Evolutionary conservation across 2,888 invertebrate species (phyloP).

Genomic region (Thera britannica): DNA sequence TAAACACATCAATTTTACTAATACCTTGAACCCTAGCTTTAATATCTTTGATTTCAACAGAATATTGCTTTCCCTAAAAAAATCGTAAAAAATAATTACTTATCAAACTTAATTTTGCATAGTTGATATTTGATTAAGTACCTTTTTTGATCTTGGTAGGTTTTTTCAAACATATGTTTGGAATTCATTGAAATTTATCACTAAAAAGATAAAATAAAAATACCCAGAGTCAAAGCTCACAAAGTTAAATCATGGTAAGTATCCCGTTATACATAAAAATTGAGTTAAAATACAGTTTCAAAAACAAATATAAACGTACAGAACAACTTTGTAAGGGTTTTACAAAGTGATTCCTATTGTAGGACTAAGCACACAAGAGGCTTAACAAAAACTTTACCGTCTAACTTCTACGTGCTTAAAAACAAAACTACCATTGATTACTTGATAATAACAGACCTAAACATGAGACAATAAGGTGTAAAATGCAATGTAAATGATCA

Average conservation of each 20-base stretch:
- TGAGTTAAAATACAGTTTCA: too few relatives aligned
- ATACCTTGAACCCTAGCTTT: neutral
- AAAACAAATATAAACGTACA: neutral
- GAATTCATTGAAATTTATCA: too few relatives aligned
- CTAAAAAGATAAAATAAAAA: too few relatives aligned
- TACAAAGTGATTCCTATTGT: slow-evolving; percentile 16
- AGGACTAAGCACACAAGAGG: slow-evolving; percentile 12
- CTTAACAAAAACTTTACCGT: slow-evolving; percentile 16
- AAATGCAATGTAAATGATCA: neutral
- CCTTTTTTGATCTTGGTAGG: too few relatives aligned
- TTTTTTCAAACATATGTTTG: too few relatives aligned
- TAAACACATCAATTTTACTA: neutral
- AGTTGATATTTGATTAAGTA: too few relatives aligned
- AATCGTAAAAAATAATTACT: too few relatives aligned
- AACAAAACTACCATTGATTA: neutral
- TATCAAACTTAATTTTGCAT: too few relatives aligned
- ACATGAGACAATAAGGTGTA: neutral
- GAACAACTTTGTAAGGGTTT: neutral
- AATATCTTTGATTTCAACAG: too few relatives aligned
- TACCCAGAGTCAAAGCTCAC: too few relatives aligned
- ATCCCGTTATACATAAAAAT: neutral
- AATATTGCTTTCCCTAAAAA: too few relatives aligned
- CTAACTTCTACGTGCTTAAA: slow-evolving; percentile 18
- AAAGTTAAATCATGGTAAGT: too few relatives aligned
- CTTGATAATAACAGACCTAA: slow-evolving; percentile 2